Evolutionary conservation across 2,113 vertebrate species (phyloP).

Genomic region (Numenius arquata): DNA sequence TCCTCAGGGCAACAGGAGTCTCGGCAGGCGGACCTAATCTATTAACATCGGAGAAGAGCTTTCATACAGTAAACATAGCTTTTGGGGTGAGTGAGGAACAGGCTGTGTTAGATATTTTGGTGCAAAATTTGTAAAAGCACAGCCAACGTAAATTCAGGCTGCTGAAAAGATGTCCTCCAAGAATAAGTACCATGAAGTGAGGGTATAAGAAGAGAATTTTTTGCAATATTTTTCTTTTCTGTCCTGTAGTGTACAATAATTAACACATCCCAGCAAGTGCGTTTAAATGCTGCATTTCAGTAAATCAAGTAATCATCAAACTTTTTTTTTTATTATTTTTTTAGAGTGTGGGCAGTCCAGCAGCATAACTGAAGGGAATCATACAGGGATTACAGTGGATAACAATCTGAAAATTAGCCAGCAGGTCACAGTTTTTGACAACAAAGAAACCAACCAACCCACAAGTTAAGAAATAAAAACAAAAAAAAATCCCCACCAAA

Average conservation of each 20-base stretch:
- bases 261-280: background rate
- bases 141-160: background rate
- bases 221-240: background rate
- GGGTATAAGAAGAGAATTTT: background rate
- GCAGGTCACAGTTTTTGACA: background rate
- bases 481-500: background rate
- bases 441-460: background rate
- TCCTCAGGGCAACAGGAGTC: background rate
- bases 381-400: background rate
- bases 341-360: background rate
- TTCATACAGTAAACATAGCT: background rate
- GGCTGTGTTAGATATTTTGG: background rate
- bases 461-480: background rate
- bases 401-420: background rate
- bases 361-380: background rate
- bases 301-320: fast-evolving
- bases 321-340: background rate
- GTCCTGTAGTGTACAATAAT: background rate
- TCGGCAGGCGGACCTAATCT: background rate
- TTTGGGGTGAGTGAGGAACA: background rate
- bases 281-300: background rate
- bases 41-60: background rate
- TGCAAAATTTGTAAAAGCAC: background rate
- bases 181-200: background rate
- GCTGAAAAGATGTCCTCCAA: background rate